Evolutionary conservation across 2,888 invertebrate species (phyloP).

Genomic region (Conistra vaccinii): DNA sequence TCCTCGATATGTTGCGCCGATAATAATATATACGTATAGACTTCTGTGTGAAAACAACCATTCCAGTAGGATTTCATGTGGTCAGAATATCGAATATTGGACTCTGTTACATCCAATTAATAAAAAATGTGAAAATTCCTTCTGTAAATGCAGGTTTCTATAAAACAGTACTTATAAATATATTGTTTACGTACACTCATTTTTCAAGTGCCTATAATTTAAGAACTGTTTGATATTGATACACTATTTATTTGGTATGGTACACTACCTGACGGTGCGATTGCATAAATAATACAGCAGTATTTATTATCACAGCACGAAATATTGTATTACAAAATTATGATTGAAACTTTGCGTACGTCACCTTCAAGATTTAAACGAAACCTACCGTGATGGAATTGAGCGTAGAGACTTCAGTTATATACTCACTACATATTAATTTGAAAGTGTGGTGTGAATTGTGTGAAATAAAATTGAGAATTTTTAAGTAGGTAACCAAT

Average conservation of each 20-base stretch:
- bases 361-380: background rate
- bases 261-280: background rate
- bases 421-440: constrained; percentile 37
- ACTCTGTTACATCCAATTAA: background rate
- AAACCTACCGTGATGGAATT: constrained; percentile 30
- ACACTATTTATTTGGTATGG: background rate
- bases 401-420: constrained; percentile 7
- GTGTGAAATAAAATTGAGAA: constrained; percentile 22
- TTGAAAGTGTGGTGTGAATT: background rate
- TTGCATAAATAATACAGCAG: background rate
- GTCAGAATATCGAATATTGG: background rate
- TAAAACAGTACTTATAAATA: background rate
- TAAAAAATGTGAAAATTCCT: background rate
- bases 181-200: constrained; percentile 20
- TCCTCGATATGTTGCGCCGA: background rate
- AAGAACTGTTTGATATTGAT: background rate
- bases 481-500: constrained; percentile 23
- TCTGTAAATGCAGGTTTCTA: background rate
- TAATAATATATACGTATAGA: too few relatives aligned
- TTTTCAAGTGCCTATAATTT: background rate
- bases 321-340: constrained; percentile 5
- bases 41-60: background rate
- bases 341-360: constrained; percentile 20
- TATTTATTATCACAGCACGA: background rate
- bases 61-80: constrained; percentile 6